phyloP scores from a whole-genome alignment of 2,113 vertebrate species.

The Scartelaos histophorus region DNA sequence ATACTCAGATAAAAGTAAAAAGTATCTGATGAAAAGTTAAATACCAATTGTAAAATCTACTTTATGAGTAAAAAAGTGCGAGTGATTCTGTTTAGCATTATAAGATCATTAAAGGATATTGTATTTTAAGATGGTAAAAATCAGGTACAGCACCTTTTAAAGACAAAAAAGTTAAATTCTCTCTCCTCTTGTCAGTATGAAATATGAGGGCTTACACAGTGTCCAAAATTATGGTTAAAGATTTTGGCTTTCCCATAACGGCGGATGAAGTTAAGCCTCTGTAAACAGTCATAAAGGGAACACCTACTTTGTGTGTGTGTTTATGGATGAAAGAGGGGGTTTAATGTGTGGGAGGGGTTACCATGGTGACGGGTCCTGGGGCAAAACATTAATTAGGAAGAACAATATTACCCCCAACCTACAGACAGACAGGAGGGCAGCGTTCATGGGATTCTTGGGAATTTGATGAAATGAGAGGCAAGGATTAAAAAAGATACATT shows the following conservation, averaged over 20 bases:
- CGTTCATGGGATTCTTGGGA: background rate
- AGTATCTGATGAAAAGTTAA: too few relatives aligned
- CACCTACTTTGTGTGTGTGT: constrained; percentile 11
- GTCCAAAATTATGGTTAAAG: constrained; percentile 28
- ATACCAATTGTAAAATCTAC: too few relatives aligned
- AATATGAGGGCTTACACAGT: constrained; percentile 24
- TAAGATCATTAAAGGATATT: too few relatives aligned
- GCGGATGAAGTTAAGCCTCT: background rate
- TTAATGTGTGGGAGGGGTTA: constrained; percentile 52
- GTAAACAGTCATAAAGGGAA: constrained; percentile 33
- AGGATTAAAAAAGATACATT: background rate
- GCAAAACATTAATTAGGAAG: constrained; percentile 40
- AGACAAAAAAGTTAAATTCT: background rate
- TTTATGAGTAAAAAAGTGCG: too few relatives aligned
- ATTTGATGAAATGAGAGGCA: background rate
- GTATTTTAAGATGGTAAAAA: too few relatives aligned
- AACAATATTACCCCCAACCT: constrained; percentile 17
- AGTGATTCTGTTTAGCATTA: too few relatives aligned
- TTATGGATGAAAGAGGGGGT: constrained; percentile 49
- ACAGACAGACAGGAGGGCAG: background rate
- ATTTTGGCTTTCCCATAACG: constrained; percentile 22
- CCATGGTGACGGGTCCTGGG: constrained; percentile 55
- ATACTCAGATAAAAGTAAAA: too few relatives aligned
- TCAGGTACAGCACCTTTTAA: too few relatives aligned
- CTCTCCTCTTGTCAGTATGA: constrained; percentile 5